These are phyloP conservation scores for Thunnus albacares DNA, from an alignment of 2,797 vertebrate species.

Conservation along the genomic window DNA sequence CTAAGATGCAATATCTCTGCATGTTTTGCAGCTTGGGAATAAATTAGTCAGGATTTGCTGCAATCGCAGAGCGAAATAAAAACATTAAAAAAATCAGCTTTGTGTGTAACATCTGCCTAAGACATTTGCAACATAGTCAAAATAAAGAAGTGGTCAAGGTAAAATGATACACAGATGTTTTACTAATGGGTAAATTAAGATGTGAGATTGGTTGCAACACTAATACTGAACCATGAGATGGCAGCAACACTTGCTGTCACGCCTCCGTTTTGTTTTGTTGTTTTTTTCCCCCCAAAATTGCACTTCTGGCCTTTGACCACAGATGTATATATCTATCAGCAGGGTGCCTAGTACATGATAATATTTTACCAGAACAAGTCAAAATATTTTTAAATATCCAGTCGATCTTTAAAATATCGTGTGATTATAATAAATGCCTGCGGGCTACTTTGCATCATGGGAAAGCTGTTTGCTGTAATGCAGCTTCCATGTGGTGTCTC, in stretches of 20 bases:
- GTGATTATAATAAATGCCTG: conserved; percentile 28
- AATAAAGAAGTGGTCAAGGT: neutral
- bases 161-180: neutral
- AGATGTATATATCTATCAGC: conserved; percentile 2
- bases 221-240: conserved; percentile 72
- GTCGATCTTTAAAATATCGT: conserved; percentile 17
- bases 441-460: conserved; percentile 26
- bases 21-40: conserved; percentile 42
- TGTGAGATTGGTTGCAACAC: conserved; percentile 60
- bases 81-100: conserved; percentile 20
- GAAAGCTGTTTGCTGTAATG: conserved; percentile 32
- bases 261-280: neutral
- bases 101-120: conserved; percentile 22
- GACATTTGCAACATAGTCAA: conserved; percentile 18
- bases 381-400: conserved; percentile 8
- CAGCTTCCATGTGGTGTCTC: conserved; percentile 40
- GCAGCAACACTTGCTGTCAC: conserved; percentile 68
- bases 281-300: neutral
- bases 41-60: conserved; percentile 32
- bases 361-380: neutral
- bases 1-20: conserved; percentile 28
- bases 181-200: neutral
- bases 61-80: conserved; percentile 41
- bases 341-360: neutral
- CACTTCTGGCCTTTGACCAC: conserved; percentile 13